A percentile compares a stretch with the other conserved stretches of the same genome.
phyloP scores from a whole-genome alignment of 2,888 invertebrate genomes.

The Linnaemya tessellans region DNA sequence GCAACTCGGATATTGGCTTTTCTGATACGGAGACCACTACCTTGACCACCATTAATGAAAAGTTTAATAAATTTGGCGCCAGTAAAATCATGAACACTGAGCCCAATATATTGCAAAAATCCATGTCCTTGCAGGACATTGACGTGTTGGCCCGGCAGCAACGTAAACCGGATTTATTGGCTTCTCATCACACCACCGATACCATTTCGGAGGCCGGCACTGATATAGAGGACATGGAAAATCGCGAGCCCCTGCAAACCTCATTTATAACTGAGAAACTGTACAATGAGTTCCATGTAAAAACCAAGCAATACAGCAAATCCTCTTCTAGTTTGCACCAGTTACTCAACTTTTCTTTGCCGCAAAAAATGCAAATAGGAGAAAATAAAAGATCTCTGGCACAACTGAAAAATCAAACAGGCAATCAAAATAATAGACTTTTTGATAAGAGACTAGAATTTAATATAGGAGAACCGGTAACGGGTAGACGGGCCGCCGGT shows the following conservation, averaged over 20 bases:
- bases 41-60: slow-evolving; percentile 77
- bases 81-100: slow-evolving; percentile 46
- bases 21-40: slow-evolving; percentile 80
- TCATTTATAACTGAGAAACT: slow-evolving; percentile 88
- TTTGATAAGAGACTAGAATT: slow-evolving; percentile 75
- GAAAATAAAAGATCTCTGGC: slow-evolving; percentile 81
- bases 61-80: slow-evolving; percentile 72
- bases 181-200: slow-evolving; percentile 77
- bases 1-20: slow-evolving; percentile 75
- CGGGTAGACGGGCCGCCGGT: slow-evolving; percentile 79
- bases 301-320: slow-evolving; percentile 87
- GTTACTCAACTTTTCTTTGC: slow-evolving; percentile 81
- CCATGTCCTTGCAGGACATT: slow-evolving; percentile 82
- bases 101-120: slow-evolving; percentile 79
- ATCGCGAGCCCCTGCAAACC: slow-evolving; percentile 83
- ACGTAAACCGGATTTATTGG: slow-evolving; percentile 80
- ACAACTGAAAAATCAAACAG: slow-evolving; percentile 74
- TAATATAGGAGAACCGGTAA: slow-evolving; percentile 79
- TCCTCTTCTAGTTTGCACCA: slow-evolving; percentile 86
- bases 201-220: slow-evolving; percentile 81
- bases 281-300: slow-evolving; percentile 89
- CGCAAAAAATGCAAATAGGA: slow-evolving; percentile 85
- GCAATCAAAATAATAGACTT: slow-evolving; percentile 55
- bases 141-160: slow-evolving; percentile 78
- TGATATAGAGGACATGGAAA: slow-evolving; percentile 80